Percentiles rank a stretch among this genome's conserved stretches.
Conservation (phyloP, 2,797 vertebrate genomes). For the Bufotes viridis region DNA sequence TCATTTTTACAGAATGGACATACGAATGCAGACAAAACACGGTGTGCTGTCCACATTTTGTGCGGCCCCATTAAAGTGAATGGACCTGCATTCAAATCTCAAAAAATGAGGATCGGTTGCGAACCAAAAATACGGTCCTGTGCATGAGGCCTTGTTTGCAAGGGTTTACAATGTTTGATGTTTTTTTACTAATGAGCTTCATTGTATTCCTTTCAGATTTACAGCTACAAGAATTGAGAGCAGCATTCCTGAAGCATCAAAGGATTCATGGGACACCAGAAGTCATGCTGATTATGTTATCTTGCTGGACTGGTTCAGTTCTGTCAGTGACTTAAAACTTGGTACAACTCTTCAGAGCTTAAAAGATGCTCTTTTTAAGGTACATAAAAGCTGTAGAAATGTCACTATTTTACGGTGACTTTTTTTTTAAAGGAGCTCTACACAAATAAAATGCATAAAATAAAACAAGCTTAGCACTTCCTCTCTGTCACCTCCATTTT, state of each 20-base stretch:
- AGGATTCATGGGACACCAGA: slow-evolving; percentile 84
- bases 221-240: slow-evolving; percentile 90
- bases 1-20: too few species aligned
- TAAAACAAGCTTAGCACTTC: too few species aligned
- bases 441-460: too few species aligned
- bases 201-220: slow-evolving; percentile 76
- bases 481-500: too few species aligned
- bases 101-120: too few species aligned
- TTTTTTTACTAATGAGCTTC: not conserved
- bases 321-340: slow-evolving; percentile 82
- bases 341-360: slow-evolving; percentile 91
- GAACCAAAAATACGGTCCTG: too few species aligned
- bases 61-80: too few species aligned
- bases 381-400: slow-evolving; percentile 63
- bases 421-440: too few species aligned
- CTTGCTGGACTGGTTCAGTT: slow-evolving; percentile 95
- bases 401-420: not conserved
- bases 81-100: too few species aligned
- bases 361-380: slow-evolving; percentile 97
- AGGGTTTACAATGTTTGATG: not conserved
- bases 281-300: slow-evolving; percentile 88
- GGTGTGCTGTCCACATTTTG: too few species aligned
- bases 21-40: too few species aligned
- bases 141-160: not conserved
- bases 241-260: slow-evolving; percentile 87